Evolutionary conservation across 2,888 invertebrate species (phyloP), one percentile per base, ranked within the genome.

Genomic region (Orchesella flavescens): DNA sequence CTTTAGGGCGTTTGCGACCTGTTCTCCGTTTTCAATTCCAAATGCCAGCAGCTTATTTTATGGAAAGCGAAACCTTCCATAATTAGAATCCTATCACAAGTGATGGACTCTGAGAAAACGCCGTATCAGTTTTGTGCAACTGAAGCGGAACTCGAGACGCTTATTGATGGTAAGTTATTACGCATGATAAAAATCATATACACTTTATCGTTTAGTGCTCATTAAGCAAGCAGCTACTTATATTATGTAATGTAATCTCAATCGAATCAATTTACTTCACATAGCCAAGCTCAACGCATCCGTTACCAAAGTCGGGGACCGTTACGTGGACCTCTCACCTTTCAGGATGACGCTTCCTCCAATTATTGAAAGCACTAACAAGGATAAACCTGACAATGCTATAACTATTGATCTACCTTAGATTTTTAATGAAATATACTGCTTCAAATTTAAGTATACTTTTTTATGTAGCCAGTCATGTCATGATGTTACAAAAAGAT

Each of bases 91-190:
- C 44, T 87, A 17, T 77, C 83, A 19, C 85, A 85, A 23, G 85
- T 87, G 12, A 87, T 87, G 87, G 85, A 87, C 13, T 79, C 79
- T 24, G 84, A 83, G n/a, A 82, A 85, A 59, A 86, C 85, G 1
- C 83, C 85, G 19, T 95, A 95, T 89, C 92, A 93, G 53, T 94
- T 94, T 71, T 93, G 94, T 76, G 90, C 92, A 0, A 91, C 92
- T 0, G 91, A 92, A 63, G 92, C 91, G 17, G 94, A 94, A 85
- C 90, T 94, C 21, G 93, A 94, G 89, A 92, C 93, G 66, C 91
- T 95, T 86, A 91, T 95, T 53, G 91, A 91, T 90, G 91, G 92
- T 91, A 89, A 49, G 53, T 4, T 66, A n/a, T 55, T n/a, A 74
- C 5, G n/a, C n/a, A 19, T 19, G 57, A 34, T 34, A 34, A 2